A percentile compares a stretch with the other conserved stretches of the same genome.
Evolutionary conservation across 2,888 invertebrate genomes (phyloP).

Genomic region (Furcula furcula): DNA sequence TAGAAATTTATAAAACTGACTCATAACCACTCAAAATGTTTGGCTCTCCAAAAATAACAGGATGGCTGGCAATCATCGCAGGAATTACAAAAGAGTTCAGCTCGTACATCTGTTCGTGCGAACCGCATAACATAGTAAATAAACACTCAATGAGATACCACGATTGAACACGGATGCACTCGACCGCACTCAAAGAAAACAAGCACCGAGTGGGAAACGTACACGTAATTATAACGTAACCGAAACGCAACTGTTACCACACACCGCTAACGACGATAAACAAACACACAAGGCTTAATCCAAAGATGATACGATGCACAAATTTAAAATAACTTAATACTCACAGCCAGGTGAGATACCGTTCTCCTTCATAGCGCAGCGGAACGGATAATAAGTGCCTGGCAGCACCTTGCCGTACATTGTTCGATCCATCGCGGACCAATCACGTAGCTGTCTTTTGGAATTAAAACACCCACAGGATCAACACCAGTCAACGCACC

Average conservation of each 20-base stretch:
- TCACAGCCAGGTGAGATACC: slow-evolving; percentile 94
- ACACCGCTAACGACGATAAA: slow-evolving; percentile 17
- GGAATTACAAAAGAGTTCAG: slow-evolving; percentile 42
- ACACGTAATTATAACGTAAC: slow-evolving; percentile 21
- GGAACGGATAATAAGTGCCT: slow-evolving; percentile 92
- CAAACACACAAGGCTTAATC: slow-evolving; percentile 12
- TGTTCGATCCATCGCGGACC: slow-evolving; percentile 89
- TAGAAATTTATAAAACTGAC: slow-evolving; percentile 40
- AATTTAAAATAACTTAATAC: slow-evolving; percentile 62
- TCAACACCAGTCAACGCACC: slow-evolving; percentile 65
- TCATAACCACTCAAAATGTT: slow-evolving; percentile 37
- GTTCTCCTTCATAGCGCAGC: slow-evolving; percentile 90
- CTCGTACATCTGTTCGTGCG: slow-evolving; percentile 21
- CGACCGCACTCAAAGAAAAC: slow-evolving; percentile 51
- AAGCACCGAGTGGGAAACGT: slow-evolving; percentile 46
- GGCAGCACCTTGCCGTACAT: slow-evolving; percentile 95
- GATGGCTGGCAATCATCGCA: slow-evolving; percentile 48
- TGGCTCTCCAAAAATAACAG: slow-evolving; percentile 56
- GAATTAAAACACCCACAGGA: slow-evolving; percentile 71
- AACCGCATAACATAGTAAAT: slow-evolving; percentile 32
- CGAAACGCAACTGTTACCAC: slow-evolving; percentile 16
- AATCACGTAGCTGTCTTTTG: slow-evolving; percentile 64
- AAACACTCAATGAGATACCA: slow-evolving; percentile 33
- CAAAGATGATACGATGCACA: slow-evolving; percentile 10
- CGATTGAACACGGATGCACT: slow-evolving; percentile 41